Conservation (phyloP, 2,888 invertebrate genomes). For the Galeruca laticollis region DNA sequence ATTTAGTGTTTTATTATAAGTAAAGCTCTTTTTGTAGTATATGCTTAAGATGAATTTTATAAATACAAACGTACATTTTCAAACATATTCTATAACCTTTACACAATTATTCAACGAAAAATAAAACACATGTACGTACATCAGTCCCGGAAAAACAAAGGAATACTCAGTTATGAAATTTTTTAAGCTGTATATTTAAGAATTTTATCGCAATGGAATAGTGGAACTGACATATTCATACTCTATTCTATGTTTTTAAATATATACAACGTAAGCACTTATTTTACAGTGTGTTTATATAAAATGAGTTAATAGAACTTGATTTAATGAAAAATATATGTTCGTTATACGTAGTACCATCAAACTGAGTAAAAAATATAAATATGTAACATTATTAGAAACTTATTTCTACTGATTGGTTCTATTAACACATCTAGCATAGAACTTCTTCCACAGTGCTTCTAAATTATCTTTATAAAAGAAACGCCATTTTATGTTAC, state of each 20-base stretch:
- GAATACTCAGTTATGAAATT: not conserved
- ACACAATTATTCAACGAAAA: constrained; percentile 21
- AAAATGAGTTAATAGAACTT: constrained; percentile 16
- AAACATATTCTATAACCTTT: constrained; percentile 14
- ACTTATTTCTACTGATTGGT: not conserved
- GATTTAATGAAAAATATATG: not conserved
- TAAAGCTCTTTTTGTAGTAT: not conserved
- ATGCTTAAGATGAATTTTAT: not conserved
- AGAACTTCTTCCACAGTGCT: not conserved
- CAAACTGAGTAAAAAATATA: not conserved
- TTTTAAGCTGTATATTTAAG: constrained; percentile 16
- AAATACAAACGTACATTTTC: not conserved
- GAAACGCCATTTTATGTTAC: not conserved
- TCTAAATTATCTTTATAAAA: not conserved
- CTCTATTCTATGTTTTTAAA: constrained; percentile 15
- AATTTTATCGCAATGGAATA: constrained; percentile 7
- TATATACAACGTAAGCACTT: constrained; percentile 18
- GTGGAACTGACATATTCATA: constrained; percentile 15
- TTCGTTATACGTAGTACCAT: not conserved
- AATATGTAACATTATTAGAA: not conserved
- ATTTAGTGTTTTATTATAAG: not conserved
- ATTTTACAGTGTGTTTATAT: constrained; percentile 21
- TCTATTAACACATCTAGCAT: constrained; percentile 2
- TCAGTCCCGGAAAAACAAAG: constrained; percentile 5
- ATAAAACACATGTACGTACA: constrained; percentile 16